Base-by-base conservation (phyloP, 2,888 invertebrate species). In the Caenorhabditis panamensis region DNA sequence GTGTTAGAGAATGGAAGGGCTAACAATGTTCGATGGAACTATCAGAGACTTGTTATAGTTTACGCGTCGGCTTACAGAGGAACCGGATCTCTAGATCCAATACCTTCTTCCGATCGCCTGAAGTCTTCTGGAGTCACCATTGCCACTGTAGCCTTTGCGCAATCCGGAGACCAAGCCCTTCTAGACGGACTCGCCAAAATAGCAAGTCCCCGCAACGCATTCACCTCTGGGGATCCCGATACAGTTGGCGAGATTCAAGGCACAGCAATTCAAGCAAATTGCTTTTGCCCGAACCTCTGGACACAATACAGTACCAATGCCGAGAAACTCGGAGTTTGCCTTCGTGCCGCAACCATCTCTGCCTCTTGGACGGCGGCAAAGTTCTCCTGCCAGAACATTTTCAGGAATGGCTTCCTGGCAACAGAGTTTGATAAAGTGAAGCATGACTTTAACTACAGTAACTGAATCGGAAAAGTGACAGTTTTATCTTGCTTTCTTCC, bases 231-330 rank as follows among this genome's bases (percentile, higher is more conserved):
- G 1, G 67, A 72, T 31, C 31, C 31, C 5, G 9, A 31, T 6
- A 31, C 4, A 4, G 41, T 41, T 11, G 41, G 3, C 16, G 51
- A 41, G 9, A 41, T 41, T 13, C 41, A 41, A 16, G 13, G 13
- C 41, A 16, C 59, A 0, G 41, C 72, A 1, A 41, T 67, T 59
- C 71, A 76, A 66, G 67, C 22, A 20, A 82, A 82, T 59, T 82
- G 82, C 31, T 82, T 73, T 68, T 82, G 82, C 26, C 77, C 66
- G 8, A 41, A 36, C 51, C 9, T 28, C 13, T 77, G 81, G 81
- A n/a, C 5, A 0, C 77, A 72, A 26, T 72, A 72, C 67, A 22
- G 36, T 31, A 4, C 31, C 9, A 9, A 9, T 9, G 4, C 31
- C 31, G 9, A 31, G 31, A 31, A 31, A 9, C 71, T 59, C 16